Conservation (phyloP, 2,888 invertebrate species). For the Acrobasis consociella region DNA sequence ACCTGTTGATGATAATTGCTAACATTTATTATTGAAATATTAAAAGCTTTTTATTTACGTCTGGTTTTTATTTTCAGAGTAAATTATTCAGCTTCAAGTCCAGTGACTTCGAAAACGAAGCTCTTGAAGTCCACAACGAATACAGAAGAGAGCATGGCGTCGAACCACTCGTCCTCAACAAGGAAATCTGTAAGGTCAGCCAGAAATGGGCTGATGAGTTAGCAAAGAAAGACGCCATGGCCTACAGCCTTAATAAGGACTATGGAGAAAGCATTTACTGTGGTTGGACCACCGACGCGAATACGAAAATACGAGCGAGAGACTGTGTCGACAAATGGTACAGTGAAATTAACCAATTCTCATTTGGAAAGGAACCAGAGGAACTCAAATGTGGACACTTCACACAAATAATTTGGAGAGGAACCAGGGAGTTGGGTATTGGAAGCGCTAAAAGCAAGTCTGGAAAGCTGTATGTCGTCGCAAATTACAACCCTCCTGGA, state of each 20-base stretch:
- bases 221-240: slow-evolving; percentile 84
- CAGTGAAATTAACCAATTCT: slow-evolving; percentile 87
- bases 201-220: slow-evolving; percentile 88
- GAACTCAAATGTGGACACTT: slow-evolving; percentile 85
- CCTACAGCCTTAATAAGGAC: slow-evolving; percentile 84
- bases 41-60: no score
- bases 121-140: slow-evolving; percentile 70
- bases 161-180: slow-evolving; percentile 78
- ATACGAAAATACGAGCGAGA: slow-evolving; percentile 84
- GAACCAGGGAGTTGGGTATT: slow-evolving; percentile 88
- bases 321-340: slow-evolving; percentile 91
- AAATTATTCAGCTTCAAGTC: slow-evolving; percentile 67
- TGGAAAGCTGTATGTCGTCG: slow-evolving; percentile 92
- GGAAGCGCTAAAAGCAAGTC: slow-evolving; percentile 88
- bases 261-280: slow-evolving; percentile 89
- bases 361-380: slow-evolving; percentile 86
- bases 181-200: slow-evolving; percentile 84
- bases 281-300: slow-evolving; percentile 86
- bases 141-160: slow-evolving; percentile 72
- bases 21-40: no score
- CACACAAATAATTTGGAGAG: slow-evolving; percentile 93
- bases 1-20: no score
- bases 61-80: slow-evolving; percentile 53
- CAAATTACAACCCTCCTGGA: slow-evolving; percentile 92
- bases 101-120: slow-evolving; percentile 69